Evolutionary conservation across 2,797 vertebrate genomes (phyloP).

Genomic region (Aphelocoma californica): DNA sequence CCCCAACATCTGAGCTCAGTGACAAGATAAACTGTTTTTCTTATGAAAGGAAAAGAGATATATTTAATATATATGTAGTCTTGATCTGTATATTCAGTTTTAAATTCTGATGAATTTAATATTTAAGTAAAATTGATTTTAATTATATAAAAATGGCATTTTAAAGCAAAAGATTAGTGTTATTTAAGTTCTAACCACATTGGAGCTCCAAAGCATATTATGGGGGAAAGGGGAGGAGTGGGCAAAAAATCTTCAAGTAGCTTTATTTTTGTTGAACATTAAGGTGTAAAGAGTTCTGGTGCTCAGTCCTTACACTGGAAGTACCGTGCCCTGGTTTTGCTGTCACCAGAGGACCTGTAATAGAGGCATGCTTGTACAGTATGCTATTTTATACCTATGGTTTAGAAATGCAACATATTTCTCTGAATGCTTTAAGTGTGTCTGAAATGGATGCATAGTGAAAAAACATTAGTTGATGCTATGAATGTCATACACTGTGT

Average conservation of each 20-base stretch:
- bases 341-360: background rate
- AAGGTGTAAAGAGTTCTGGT: background rate
- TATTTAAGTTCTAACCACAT: slow-evolving; percentile 54
- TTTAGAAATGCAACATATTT: background rate
- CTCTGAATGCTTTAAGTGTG: background rate
- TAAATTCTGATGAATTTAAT: background rate
- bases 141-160: slow-evolving; percentile 9
- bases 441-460: background rate
- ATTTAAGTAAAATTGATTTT: background rate
- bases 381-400: background rate
- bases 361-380: background rate
- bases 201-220: slow-evolving; percentile 74
- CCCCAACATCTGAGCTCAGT: slow-evolving; percentile 61
- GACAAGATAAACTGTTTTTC: slow-evolving; percentile 24
- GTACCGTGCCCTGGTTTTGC: background rate
- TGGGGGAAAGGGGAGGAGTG: slow-evolving; percentile 69
- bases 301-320: background rate
- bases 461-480: background rate
- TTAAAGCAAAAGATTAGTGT: slow-evolving; percentile 22
- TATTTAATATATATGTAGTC: background rate
- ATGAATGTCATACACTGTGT: background rate
- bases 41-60: background rate
- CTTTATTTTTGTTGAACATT: background rate
- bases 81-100: slow-evolving; percentile 9
- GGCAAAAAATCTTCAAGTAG: slow-evolving; percentile 27